A percentile compares a stretch with the other conserved stretches of the same genome.
Conservation (phyloP, 2,113 vertebrate genomes). For the Pagrus major region DNA sequence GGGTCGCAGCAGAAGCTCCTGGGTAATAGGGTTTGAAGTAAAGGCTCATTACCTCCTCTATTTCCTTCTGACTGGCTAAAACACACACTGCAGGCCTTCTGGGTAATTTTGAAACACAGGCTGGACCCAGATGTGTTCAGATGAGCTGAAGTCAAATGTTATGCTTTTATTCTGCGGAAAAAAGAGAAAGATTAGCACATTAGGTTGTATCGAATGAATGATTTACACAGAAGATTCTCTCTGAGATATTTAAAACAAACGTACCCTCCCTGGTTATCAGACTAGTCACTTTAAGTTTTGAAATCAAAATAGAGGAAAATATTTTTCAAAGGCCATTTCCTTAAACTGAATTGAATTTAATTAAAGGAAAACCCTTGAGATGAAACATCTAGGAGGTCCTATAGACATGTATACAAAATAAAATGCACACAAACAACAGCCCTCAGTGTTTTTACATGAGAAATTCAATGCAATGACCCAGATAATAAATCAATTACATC, state of each 20-base stretch:
- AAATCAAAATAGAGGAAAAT: neutral
- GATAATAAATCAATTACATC: no score
- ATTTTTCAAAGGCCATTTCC: no score
- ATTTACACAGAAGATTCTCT: neutral
- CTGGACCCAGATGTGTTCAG: constrained; percentile 9
- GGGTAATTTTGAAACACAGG: constrained; percentile 6
- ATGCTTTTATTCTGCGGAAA: constrained; percentile 1
- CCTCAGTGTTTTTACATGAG: no score
- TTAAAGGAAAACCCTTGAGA: no score
- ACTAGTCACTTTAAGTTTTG: neutral
- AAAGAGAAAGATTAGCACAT: neutral
- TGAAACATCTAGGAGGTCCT: no score
- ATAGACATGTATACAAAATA: no score
- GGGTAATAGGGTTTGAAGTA: constrained; percentile 54
- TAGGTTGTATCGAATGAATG: neutral
- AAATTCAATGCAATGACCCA: no score
- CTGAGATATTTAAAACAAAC: neutral
- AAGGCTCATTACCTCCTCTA: constrained; percentile 56
- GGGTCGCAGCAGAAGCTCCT: constrained; percentile 23
- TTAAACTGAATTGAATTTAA: no score
- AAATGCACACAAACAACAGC: no score
- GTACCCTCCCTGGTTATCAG: neutral
- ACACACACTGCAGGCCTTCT: constrained; percentile 15
- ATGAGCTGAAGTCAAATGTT: constrained; percentile 8
- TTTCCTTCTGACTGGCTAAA: constrained; percentile 11